Base-by-base conservation (phyloP, 2,113 vertebrate genomes). In the Meriones unguiculatus region DNA sequence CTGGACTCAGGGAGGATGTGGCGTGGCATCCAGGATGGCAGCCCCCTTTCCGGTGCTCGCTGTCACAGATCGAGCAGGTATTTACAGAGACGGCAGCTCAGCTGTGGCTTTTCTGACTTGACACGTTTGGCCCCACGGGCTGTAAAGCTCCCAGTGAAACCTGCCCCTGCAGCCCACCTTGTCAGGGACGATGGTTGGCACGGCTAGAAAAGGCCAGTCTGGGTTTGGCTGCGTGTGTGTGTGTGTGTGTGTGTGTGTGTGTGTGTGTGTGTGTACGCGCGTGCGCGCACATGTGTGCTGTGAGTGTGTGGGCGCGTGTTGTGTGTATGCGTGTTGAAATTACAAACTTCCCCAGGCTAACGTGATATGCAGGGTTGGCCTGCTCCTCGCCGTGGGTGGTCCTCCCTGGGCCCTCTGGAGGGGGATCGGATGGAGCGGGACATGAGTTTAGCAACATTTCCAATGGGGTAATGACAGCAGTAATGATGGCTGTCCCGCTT, bases 271-370 rank as follows among this genome's bases (percentile, higher is more conserved):
- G 50, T 69, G 85, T 46, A 76, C 12, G 64, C 78, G 91, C n/a
- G n/a, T 2, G 73, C 7, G 13, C 3, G 65, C 50, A 46, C 17
- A 54, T 15, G 67, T 54, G 59, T 67, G 35, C 62, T 73, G 38
- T 59, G 64, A 50, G 62, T n/a, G 84, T 77, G 91, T 75, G 59
- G 46, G 73, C 15, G 84, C 35, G 10, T 20, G 69, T 28, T 57
- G 72, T 38, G 50, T 69, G 85, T 46, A 76, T 17, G 64, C 78
- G 91, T 89, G 95, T 76, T 95, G 84, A 92, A 93, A 92, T 93
- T 93, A 82, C 89, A 89, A 93, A 95, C 93, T 93, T 90, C 96
- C 96, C 90, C 81, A 84, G 93, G 90, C 64, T 62, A 70, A 90
- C 78, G 65, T 54, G 62, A 95, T 96, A 76, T 22, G 93, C 78